A percentile compares a stretch with the other conserved stretches of the same genome.
phyloP scores from a whole-genome alignment of 2,888 invertebrate species.

The Drosophila falleni region DNA sequence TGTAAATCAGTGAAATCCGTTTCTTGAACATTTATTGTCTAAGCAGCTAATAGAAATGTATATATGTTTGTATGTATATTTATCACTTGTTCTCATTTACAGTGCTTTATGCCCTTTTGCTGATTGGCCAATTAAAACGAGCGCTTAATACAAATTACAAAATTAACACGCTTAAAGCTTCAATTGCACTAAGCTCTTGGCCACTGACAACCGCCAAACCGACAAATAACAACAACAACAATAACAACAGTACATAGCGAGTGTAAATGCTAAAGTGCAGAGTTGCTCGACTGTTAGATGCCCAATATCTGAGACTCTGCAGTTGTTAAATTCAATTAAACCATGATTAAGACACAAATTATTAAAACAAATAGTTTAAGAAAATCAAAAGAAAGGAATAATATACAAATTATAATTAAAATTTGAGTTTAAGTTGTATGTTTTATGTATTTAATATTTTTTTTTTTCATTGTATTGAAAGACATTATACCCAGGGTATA shows the following conservation, averaged over 20 bases:
- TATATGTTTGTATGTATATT: neutral
- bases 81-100: constrained; percentile 37
- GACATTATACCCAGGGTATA: too few relatives aligned
- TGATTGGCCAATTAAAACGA: constrained; percentile 66
- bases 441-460: too few relatives aligned
- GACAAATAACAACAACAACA: constrained; percentile 35
- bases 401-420: too few relatives aligned
- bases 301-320: neutral
- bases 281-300: neutral
- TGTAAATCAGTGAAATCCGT: constrained; percentile 9
- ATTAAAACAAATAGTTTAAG: too few relatives aligned
- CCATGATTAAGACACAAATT: too few relatives aligned
- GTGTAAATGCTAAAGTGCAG: neutral
- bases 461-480: too few relatives aligned
- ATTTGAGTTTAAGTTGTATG: too few relatives aligned
- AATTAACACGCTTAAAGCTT: constrained; percentile 68
- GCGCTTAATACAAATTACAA: constrained; percentile 67
- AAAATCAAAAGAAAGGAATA: too few relatives aligned
- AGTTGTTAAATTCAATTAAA: too few relatives aligned
- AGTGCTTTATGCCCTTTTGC: constrained; percentile 45
- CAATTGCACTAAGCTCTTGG: constrained; percentile 42
- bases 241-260: constrained; percentile 31
- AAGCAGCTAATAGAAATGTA: constrained; percentile 5
- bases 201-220: constrained; percentile 35
- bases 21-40: constrained; percentile 30